Percentiles rank a stretch among this genome's conserved stretches.
Evolutionary conservation across 2,113 vertebrate genomes (phyloP).

Genomic region (Muscicapa adusta): DNA sequence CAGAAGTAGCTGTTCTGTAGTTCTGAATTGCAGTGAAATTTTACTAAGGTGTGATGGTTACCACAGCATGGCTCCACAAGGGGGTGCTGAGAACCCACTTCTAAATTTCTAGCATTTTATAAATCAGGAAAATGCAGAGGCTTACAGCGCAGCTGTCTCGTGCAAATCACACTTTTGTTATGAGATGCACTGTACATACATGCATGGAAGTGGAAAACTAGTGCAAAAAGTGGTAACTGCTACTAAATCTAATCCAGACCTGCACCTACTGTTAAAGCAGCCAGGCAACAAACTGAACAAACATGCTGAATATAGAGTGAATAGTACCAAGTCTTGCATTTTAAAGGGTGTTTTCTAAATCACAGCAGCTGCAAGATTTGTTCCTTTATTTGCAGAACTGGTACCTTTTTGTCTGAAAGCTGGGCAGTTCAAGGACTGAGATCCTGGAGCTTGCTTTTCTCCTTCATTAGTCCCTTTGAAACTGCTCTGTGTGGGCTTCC

Average conservation of each 20-base stretch:
- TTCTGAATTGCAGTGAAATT: not conserved
- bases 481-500: constrained; percentile 24
- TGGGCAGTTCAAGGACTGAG: not conserved
- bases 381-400: not conserved
- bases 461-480: constrained; percentile 43
- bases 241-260: not conserved
- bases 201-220: not conserved
- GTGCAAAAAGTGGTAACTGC: not conserved
- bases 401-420: not conserved
- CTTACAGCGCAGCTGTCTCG: not conserved
- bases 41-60: not conserved
- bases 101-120: not conserved
- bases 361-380: not conserved
- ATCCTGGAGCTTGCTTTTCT: constrained; percentile 14
- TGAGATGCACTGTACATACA: not conserved
- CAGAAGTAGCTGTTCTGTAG: not conserved
- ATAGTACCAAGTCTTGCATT: not conserved
- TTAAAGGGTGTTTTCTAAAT: not conserved
- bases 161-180: not conserved
- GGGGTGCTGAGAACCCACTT: constrained; percentile 15
- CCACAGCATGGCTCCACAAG: not conserved
- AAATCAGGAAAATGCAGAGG: not conserved
- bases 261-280: not conserved
- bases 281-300: not conserved
- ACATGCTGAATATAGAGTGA: not conserved